Percentiles rank a stretch among this genome's conserved stretches.
Conservation (phyloP, 2,888 invertebrate species). For the Calliphora vomitoria region DNA sequence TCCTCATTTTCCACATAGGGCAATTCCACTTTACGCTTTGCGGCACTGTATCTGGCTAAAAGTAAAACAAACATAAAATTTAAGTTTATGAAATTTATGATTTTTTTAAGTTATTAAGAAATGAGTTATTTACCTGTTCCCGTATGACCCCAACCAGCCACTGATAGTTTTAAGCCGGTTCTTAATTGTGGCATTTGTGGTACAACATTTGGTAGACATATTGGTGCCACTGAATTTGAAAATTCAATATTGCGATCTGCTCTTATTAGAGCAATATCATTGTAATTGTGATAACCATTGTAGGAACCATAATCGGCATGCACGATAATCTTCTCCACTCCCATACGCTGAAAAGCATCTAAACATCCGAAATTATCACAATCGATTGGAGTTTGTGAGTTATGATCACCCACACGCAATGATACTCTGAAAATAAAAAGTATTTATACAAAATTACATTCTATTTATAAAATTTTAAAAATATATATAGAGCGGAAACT, state of each 20-base stretch:
- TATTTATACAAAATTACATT: not conserved
- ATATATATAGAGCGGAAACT: too few relatives aligned
- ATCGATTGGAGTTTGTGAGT: constrained; percentile 75
- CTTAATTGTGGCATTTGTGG: constrained; percentile 37
- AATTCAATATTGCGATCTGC: constrained; percentile 85
- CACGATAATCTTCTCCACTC: constrained; percentile 86
- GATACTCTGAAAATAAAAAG: constrained; percentile 72
- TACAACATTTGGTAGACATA: constrained; percentile 85
- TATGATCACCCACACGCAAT: constrained; percentile 79
- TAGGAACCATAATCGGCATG: constrained; percentile 87
- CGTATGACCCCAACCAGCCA: constrained; percentile 87
- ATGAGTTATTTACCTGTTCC: constrained; percentile 78
- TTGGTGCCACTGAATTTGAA: constrained; percentile 86
- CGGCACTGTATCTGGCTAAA: constrained; percentile 56
- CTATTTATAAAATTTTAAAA: too few relatives aligned
- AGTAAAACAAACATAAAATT: not conserved
- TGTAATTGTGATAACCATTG: constrained; percentile 84
- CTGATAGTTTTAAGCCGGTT: constrained; percentile 79
- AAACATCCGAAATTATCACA: constrained; percentile 83
- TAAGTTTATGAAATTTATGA: too few relatives aligned
- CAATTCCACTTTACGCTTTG: constrained; percentile 71
- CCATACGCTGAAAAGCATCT: constrained; percentile 86
- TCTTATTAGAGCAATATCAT: constrained; percentile 90
- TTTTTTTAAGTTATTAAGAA: too few relatives aligned
- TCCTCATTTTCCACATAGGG: constrained; percentile 69